Percentiles rank a stretch among this genome's conserved stretches.
Evolutionary conservation across 2,888 invertebrate genomes (phyloP).

Genomic region (Platycheirus albimanus): DNA sequence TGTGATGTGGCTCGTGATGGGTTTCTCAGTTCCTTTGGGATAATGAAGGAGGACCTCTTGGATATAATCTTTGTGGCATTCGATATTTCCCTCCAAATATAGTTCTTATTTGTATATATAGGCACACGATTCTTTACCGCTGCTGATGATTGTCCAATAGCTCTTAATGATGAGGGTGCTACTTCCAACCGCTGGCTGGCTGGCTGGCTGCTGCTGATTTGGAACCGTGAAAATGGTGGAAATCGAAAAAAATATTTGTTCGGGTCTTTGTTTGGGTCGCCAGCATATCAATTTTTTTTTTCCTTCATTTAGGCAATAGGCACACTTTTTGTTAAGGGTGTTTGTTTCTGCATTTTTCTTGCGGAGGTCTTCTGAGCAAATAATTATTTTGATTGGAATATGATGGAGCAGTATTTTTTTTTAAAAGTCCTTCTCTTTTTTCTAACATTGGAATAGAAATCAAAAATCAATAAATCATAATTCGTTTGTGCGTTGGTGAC

Average conservation of each 20-base stretch:
- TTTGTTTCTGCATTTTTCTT: slow-evolving; percentile 43
- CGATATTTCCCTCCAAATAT: slow-evolving; percentile 45
- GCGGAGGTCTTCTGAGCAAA: slow-evolving; percentile 39
- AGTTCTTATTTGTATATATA: slow-evolving; percentile 8
- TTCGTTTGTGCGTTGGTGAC: slow-evolving; percentile 55
- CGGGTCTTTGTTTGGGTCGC: slow-evolving; percentile 61
- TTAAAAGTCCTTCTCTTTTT: not conserved
- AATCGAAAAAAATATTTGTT: slow-evolving; percentile 64
- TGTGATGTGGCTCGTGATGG: slow-evolving; percentile 49
- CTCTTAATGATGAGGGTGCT: slow-evolving; percentile 65
- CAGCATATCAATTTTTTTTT: slow-evolving; percentile 56
- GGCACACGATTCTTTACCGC: slow-evolving; percentile 28
- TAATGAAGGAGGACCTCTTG: slow-evolving; percentile 55
- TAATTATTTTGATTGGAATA: slow-evolving; percentile 62
- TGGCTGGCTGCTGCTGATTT: no score
- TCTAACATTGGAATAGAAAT: not conserved
- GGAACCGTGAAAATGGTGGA: slow-evolving; percentile 68
- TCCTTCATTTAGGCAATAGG: slow-evolving; percentile 14
- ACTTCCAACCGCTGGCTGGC: not conserved
- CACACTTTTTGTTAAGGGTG: slow-evolving; percentile 54
- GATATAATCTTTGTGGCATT: slow-evolving; percentile 48
- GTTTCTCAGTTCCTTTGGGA: slow-evolving; percentile 30
- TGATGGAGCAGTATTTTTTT: slow-evolving; percentile 60
- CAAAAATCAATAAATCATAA: slow-evolving; percentile 65
- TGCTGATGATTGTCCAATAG: slow-evolving; percentile 57